Conservation (phyloP, 92 coral and sea anemone genomes). For the Epizoanthus ramosus region DNA sequence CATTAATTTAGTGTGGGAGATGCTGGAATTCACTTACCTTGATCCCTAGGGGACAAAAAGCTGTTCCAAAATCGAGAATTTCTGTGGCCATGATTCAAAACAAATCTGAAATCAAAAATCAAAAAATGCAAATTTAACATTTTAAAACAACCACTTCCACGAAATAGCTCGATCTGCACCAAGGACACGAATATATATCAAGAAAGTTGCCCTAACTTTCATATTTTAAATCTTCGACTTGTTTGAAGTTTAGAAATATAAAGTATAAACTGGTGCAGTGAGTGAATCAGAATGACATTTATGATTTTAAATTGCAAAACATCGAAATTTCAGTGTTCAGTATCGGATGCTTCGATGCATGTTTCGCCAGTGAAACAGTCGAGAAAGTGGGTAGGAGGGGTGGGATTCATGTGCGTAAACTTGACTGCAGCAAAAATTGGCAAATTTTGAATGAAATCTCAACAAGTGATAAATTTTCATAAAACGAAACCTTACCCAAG, state of each 20-base stretch:
- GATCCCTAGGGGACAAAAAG: conserved; percentile 11
- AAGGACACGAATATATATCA: neutral
- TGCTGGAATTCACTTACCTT: conserved; percentile 13
- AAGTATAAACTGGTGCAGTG: neutral
- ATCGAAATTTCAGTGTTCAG: neutral
- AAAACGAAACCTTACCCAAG: conserved; percentile 23
- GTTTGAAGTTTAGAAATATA: neutral
- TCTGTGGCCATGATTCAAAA: conserved; percentile 21
- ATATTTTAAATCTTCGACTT: neutral
- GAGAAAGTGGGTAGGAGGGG: neutral
- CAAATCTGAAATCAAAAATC: conserved; percentile 10
- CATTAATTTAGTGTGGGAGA: neutral
- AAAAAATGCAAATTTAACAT: neutral
- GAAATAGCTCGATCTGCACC: neutral
- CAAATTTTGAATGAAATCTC: neutral
- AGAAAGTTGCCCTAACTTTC: too few species aligned
- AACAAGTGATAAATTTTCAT: neutral
- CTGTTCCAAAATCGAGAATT: conserved; percentile 12
- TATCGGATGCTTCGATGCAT: neutral
- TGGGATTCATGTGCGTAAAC: neutral
- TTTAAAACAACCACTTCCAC: conserved; percentile 4
- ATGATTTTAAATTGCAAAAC: too few species aligned
- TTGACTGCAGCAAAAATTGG: neutral
- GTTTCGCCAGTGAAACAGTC: neutral
- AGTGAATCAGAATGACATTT: too few species aligned